A percentile compares a stretch with the other conserved stretches of the same genome.
phyloP scores from a whole-genome alignment of 64 coral and sea anemone species.

The Pocillopora verrucosa region DNA sequence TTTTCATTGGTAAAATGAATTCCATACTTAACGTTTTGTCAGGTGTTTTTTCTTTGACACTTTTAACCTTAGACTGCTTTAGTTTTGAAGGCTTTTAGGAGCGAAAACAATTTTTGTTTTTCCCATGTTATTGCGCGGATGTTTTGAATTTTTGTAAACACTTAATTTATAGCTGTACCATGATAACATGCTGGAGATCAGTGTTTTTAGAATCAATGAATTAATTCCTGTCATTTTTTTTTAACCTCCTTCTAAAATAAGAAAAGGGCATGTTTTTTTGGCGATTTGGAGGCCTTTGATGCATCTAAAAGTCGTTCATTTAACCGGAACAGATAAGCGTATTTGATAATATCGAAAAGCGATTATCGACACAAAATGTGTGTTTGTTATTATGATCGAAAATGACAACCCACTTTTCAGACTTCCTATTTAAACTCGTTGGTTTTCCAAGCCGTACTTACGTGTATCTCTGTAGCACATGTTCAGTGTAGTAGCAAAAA shows the following conservation, averaged over 20 bases:
- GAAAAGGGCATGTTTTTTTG: not conserved
- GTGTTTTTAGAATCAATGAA: too few species aligned
- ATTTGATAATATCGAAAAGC: not conserved
- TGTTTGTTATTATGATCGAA: not conserved
- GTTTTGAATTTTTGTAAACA: constrained; percentile 24
- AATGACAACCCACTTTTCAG: not conserved
- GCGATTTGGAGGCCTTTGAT: not conserved
- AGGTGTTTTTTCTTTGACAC: too few species aligned
- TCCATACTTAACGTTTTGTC: too few species aligned
- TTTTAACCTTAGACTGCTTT: not conserved
- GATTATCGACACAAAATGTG: not conserved
- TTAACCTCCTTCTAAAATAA: not conserved
- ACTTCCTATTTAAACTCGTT: not conserved
- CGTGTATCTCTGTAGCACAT: not conserved
- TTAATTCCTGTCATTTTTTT: too few species aligned
- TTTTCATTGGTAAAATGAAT: too few species aligned
- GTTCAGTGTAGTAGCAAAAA: not conserved
- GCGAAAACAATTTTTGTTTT: not conserved
- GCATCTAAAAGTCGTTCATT: not conserved
- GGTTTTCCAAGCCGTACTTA: not conserved
- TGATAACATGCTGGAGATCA: too few species aligned
- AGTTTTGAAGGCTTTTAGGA: not conserved
- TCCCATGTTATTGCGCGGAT: too few species aligned
- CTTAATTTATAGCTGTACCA: too few species aligned
- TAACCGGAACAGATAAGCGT: not conserved